A percentile compares a stretch with the other conserved stretches of the same genome.
Evolutionary conservation across 2,888 invertebrate species (phyloP).

Genomic region (Sinelater perroti): DNA sequence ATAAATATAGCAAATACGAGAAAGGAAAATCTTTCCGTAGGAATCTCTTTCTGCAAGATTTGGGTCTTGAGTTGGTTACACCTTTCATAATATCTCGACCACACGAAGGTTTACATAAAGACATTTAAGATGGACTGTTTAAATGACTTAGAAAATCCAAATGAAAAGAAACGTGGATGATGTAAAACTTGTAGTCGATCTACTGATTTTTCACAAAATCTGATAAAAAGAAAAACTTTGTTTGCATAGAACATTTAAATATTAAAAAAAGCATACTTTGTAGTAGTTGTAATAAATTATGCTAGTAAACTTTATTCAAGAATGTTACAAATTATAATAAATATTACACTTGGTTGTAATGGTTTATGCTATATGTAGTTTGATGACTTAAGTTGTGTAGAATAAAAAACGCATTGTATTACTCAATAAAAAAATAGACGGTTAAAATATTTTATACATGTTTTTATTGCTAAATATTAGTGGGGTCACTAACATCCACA

Average conservation of each 20-base stretch:
- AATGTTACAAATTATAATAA: too few species aligned
- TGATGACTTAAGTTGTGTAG: background rate
- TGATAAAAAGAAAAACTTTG: background rate
- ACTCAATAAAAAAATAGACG: background rate
- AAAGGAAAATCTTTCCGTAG: background rate
- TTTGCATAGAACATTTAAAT: constrained; percentile 3
- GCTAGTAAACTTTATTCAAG: too few species aligned
- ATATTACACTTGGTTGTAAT: too few species aligned
- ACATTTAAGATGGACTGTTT: background rate
- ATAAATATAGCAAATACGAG: background rate
- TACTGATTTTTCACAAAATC: background rate
- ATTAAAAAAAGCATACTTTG: background rate
- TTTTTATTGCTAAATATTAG: background rate
- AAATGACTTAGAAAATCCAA: background rate
- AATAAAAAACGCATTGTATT: background rate
- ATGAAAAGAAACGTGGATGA: background rate
- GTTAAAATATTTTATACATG: background rate
- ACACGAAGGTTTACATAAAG: background rate
- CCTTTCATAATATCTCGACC: background rate
- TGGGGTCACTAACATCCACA: too few species aligned
- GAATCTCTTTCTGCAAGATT: background rate
- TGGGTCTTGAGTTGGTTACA: background rate
- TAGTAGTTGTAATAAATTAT: background rate
- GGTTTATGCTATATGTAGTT: too few species aligned
- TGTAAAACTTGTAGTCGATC: background rate